phyloP scores from a whole-genome alignment of 2,888 invertebrate species.

The Agrotis clavis region DNA sequence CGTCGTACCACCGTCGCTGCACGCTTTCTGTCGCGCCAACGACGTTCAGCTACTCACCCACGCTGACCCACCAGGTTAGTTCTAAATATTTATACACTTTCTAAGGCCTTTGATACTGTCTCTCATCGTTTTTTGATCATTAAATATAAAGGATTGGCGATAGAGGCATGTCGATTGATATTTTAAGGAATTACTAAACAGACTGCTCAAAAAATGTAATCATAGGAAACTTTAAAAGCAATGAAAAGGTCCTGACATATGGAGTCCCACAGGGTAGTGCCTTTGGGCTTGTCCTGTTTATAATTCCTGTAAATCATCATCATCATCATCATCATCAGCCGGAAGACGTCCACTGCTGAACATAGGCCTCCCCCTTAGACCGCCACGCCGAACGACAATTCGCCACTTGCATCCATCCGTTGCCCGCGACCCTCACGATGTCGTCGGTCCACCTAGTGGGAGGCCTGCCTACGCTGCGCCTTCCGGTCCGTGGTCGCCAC shows the following conservation, averaged over 20 bases:
- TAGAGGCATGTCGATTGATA: neutral
- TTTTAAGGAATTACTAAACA: neutral
- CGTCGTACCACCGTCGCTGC: slow-evolving; percentile 97
- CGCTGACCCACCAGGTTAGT: slow-evolving; percentile 96
- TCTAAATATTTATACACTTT: neutral
- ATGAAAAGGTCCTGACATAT: neutral
- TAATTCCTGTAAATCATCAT: neutral
- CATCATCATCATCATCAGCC: too few species aligned
- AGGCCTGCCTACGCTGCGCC: too few species aligned
- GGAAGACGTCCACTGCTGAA: too few species aligned
- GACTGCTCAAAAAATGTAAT: neutral
- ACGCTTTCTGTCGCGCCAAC: slow-evolving; percentile 97
- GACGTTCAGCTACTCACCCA: slow-evolving; percentile 98
- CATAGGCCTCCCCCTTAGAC: too few species aligned
- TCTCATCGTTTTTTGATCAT: neutral
- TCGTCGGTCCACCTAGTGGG: too few species aligned
- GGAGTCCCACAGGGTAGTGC: slow-evolving; percentile 3
- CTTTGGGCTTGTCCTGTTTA: neutral
- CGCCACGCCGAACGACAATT: too few species aligned
- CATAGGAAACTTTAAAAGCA: neutral
- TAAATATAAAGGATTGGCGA: neutral
- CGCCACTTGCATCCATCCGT: too few species aligned
- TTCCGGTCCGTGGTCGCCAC: too few species aligned
- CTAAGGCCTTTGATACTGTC: slow-evolving; percentile 8
- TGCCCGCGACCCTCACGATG: too few species aligned